Conservation (phyloP, 2,113 vertebrate species). For the Ranitomeya imitator region DNA sequence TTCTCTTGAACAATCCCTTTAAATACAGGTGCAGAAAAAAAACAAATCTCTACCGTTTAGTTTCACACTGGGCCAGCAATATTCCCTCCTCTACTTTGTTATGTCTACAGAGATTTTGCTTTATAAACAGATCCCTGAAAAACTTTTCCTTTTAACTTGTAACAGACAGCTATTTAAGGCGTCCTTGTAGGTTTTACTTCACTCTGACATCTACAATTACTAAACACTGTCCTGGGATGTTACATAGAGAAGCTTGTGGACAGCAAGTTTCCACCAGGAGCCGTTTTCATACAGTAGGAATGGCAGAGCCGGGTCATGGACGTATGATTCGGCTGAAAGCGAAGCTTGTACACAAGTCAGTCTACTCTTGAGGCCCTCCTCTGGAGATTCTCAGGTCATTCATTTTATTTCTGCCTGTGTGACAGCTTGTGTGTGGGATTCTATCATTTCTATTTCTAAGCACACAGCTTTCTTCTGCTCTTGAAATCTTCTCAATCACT, state of each 20-base stretch:
- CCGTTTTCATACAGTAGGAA: slow-evolving; percentile 58
- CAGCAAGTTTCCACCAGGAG: slow-evolving; percentile 58
- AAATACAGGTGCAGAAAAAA: neutral
- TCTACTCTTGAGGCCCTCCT: slow-evolving; percentile 61
- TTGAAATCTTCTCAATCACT: slow-evolving; percentile 9
- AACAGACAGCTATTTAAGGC: slow-evolving; percentile 58
- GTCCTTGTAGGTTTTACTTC: slow-evolving; percentile 45
- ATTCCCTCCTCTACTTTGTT: neutral
- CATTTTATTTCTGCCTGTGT: slow-evolving; percentile 57
- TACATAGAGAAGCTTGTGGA: slow-evolving; percentile 35
- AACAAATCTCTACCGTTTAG: neutral
- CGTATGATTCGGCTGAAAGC: slow-evolving; percentile 63
- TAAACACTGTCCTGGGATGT: slow-evolving; percentile 56
- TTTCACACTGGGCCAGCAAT: neutral
- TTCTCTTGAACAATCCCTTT: neutral
- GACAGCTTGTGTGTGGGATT: slow-evolving; percentile 56
- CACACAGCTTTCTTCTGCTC: neutral
- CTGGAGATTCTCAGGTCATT: slow-evolving; percentile 66
- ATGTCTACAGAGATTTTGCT: slow-evolving; percentile 30
- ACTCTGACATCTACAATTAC: slow-evolving; percentile 32
- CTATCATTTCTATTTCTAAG: slow-evolving; percentile 34
- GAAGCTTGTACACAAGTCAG: slow-evolving; percentile 61
- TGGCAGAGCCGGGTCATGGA: slow-evolving; percentile 65
- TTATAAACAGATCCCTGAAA: slow-evolving; percentile 26
- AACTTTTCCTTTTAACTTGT: slow-evolving; percentile 40